Evolutionary conservation across 2,797 vertebrate species (phyloP).

Genomic region (Cichlasoma orientale): DNA sequence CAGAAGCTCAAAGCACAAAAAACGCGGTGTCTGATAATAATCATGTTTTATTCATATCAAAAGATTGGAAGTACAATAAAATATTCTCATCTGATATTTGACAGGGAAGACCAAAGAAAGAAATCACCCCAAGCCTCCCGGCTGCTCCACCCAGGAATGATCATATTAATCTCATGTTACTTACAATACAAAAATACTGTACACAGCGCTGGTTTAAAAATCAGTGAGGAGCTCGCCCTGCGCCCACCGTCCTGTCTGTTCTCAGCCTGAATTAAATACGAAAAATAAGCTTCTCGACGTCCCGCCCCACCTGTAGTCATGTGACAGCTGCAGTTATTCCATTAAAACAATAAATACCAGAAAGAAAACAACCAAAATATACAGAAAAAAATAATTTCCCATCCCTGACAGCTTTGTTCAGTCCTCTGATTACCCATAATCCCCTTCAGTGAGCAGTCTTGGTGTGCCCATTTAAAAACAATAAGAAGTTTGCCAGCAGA

Average conservation of each 20-base stretch:
- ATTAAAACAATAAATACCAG: constrained; percentile 64
- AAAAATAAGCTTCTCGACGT: constrained; percentile 61
- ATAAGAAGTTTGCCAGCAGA: background rate
- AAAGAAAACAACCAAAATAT: constrained; percentile 44
- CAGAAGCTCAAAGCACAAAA: background rate
- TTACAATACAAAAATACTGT: constrained; percentile 86
- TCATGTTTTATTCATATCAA: constrained; percentile 73
- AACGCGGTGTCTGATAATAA: background rate
- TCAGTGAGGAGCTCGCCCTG: constrained; percentile 45
- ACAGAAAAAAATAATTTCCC: constrained; percentile 32
- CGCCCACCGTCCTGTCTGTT: background rate
- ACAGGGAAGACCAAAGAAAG: constrained; percentile 75
- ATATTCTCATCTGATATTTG: constrained; percentile 79
- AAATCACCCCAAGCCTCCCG: constrained; percentile 52
- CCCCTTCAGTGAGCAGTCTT: background rate
- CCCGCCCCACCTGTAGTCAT: constrained; percentile 29
- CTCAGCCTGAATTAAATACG: constrained; percentile 48
- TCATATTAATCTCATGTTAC: constrained; percentile 62
- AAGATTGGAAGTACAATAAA: constrained; percentile 80
- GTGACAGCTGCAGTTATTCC: constrained; percentile 10
- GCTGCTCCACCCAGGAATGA: constrained; percentile 27
- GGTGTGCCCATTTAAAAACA: background rate
- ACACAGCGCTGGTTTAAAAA: constrained; percentile 72
- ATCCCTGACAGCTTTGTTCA: constrained; percentile 35
- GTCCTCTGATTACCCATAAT: constrained; percentile 22